Evolutionary conservation across 2,113 vertebrate species (phyloP), one percentile per base, ranked within the genome.

Genomic region (Rhineura floridana): DNA sequence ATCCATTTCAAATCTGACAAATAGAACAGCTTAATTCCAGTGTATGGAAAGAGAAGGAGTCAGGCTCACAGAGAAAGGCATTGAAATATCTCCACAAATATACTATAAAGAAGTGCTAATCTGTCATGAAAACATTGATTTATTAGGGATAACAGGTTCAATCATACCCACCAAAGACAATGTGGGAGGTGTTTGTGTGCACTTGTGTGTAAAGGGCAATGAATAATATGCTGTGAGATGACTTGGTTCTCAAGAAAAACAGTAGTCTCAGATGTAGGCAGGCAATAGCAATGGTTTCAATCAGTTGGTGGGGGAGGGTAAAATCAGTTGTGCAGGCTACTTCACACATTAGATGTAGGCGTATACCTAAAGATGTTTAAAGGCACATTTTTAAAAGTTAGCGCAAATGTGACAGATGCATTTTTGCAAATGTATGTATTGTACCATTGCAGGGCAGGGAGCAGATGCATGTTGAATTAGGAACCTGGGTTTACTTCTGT

Each of bases 1-100:
- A 83, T 92, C 8, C 55, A 44, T 86, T 91, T 88, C 82, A 69
- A n/a, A 91, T 87, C 63, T 44, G 81, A 91, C 3, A 48, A 78
- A 85, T 3, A 0, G 44, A 73, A 70, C 7, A 0, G 1, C 80
- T 83, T 84, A 6, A 6, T 19, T 72, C 62, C 83, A 87, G 63
- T 70, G 17, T 36, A 15, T 13, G 87, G 81, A 55, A 86, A 87
- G 87, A n/a, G 28, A 2, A 5, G 3, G 2, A 73, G 19, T 82
- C 84, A 33, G 19, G 10, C 78, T 46, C 88, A 4, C 63, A 30
- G 11, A 50, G 73, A 88, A 91, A 39, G 88, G 28, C 15, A 50
- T 17, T 63, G 72, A 78, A 73, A 85, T 85, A 25, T 30, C 85
- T 2, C 0, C 70, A 63, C 1, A 25, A 90, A n/a, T 69, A 80